Percentiles rank a stretch among this genome's conserved stretches.
Evolutionary conservation across 2,113 vertebrate genomes (phyloP).

Genomic region (Tachycineta bicolor): DNA sequence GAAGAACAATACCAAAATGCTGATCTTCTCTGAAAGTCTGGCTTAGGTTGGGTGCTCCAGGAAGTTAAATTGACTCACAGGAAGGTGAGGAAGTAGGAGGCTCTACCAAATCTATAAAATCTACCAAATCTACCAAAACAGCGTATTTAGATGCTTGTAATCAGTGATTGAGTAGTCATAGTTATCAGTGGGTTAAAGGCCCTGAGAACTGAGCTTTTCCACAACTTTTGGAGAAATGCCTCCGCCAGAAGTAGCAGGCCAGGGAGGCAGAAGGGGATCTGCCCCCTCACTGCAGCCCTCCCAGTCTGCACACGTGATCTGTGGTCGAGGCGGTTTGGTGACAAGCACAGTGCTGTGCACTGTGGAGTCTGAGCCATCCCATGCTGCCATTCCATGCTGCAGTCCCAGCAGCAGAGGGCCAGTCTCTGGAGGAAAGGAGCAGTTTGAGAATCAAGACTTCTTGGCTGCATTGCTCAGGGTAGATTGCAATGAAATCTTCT

Average conservation of each 20-base stretch:
- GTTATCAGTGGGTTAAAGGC: not conserved
- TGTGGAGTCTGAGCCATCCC: not conserved
- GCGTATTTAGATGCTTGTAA: not conserved
- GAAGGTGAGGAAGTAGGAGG: not conserved
- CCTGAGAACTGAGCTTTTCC: not conserved
- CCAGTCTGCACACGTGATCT: fast-evolving
- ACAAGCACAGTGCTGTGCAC: not conserved
- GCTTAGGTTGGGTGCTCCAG: not conserved
- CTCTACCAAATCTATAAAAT: not conserved
- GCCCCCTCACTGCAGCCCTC: not conserved
- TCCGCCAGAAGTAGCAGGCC: not conserved
- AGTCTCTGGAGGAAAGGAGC: not conserved
- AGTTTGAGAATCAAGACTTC: not conserved
- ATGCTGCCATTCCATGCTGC: not conserved
- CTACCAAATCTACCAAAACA: not conserved
- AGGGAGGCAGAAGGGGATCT: not conserved
- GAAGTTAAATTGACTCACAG: not conserved
- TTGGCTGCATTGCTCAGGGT: not conserved
- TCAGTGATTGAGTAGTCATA: not conserved
- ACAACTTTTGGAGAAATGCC: not conserved
- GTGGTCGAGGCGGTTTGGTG: not conserved
- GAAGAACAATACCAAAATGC: not conserved
- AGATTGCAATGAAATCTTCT: not conserved
- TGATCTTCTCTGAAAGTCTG: not conserved
- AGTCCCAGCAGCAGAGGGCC: not conserved